A percentile compares a stretch with the other conserved stretches of the same genome.
These are phyloP conservation scores for Turnix velox DNA, from an alignment of 2,113 vertebrate species.

Conservation along the genomic window DNA sequence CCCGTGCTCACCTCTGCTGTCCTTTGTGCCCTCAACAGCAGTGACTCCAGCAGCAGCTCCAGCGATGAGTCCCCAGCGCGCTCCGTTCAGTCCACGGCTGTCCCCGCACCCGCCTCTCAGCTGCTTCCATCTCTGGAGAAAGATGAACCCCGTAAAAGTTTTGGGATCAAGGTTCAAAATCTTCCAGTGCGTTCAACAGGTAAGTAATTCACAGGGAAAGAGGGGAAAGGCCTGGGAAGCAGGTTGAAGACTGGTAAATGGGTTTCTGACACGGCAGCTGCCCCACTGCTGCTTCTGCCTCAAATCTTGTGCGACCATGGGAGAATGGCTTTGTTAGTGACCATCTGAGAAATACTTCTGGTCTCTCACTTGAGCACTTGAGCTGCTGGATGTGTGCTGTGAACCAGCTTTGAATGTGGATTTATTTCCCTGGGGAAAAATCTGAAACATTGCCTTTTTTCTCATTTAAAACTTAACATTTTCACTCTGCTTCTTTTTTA, in stretches of 20 bases:
- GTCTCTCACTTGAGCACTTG: not conserved
- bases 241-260: not conserved
- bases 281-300: not conserved
- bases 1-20: not conserved
- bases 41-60: conserved; percentile 96
- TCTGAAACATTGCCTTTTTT: not conserved
- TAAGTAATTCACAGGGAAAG: conserved; percentile 30
- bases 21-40: conserved; percentile 60
- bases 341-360: not conserved
- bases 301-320: not conserved
- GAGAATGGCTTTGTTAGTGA: not conserved
- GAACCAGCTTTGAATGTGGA: fast-evolving
- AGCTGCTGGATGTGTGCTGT: not conserved
- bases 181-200: conserved; percentile 98
- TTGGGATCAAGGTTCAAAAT: conserved; percentile 99
- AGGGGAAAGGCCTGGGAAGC: not conserved
- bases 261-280: fast-evolving
- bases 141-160: conserved; percentile 98
- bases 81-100: conserved; percentile 93
- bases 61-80: conserved; percentile 95
- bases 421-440: not conserved
- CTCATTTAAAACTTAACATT: not conserved
- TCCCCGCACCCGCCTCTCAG: conserved; percentile 90
- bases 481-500: not conserved
- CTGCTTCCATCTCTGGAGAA: conserved; percentile 90